Percentiles rank a stretch among this genome's conserved stretches.
phyloP scores from a whole-genome alignment of 2,888 invertebrate species.

The Sylvicola cinctus region DNA sequence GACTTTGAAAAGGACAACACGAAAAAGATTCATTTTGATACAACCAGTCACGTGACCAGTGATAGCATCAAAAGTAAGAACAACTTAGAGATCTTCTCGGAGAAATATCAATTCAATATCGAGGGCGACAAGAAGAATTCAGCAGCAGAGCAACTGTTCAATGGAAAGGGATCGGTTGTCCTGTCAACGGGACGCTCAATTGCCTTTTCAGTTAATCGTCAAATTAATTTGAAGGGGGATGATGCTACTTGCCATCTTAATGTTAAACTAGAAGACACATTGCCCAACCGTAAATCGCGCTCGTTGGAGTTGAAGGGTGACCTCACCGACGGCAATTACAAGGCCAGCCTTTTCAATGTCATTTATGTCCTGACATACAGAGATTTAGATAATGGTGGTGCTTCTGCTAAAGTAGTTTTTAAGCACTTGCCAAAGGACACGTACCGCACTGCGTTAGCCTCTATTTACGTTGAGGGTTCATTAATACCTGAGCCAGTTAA shows the following conservation, averaged over 20 bases:
- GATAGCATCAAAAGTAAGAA: constrained; percentile 41
- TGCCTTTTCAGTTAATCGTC: constrained; percentile 17
- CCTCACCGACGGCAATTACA: constrained; percentile 24
- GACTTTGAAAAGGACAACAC: constrained; percentile 48
- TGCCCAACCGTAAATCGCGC: constrained; percentile 13
- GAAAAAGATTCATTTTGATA: constrained; percentile 42
- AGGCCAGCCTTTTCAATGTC: constrained; percentile 22
- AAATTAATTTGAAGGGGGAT: constrained; percentile 26
- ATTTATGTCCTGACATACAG: constrained; percentile 24
- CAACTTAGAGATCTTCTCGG: constrained; percentile 26
- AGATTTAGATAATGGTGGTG: constrained; percentile 27
- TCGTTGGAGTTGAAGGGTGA: constrained; percentile 22
- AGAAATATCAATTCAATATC: constrained; percentile 24
- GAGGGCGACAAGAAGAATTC: constrained; percentile 11
- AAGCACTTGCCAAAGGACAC: constrained; percentile 22
- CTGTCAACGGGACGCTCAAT: constrained; percentile 25
- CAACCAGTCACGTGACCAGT: constrained; percentile 28
- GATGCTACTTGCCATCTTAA: constrained; percentile 27
- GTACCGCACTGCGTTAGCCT: constrained; percentile 12
- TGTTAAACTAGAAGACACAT: constrained; percentile 25
- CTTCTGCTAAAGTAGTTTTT: constrained; percentile 19
- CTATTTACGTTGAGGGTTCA: constrained; percentile 19
- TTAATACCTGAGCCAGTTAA: constrained; percentile 19
- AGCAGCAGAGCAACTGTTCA: constrained; percentile 2
- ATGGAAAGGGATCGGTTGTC: constrained; percentile 12